Evolutionary conservation across 2,888 invertebrate genomes (phyloP).

Genomic region (Ormyrus thymus): DNA sequence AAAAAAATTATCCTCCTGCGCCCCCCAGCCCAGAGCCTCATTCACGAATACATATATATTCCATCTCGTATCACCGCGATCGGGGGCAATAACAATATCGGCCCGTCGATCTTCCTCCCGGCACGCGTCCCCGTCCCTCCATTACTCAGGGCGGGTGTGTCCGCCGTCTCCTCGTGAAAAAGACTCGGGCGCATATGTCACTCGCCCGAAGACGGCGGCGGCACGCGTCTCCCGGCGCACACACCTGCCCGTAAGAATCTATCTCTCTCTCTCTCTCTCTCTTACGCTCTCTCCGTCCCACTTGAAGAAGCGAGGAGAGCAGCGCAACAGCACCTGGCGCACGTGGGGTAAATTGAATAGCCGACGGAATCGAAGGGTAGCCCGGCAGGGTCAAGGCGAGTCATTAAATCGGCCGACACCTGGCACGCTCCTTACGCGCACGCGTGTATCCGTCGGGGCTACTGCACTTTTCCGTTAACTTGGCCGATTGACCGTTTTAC

Average conservation of each 20-base stretch:
- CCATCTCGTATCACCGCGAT: too few relatives aligned
- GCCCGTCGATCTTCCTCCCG: too few relatives aligned
- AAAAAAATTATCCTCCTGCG: too few relatives aligned
- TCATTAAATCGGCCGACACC: constrained; percentile 53
- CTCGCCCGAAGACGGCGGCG: constrained; percentile 11
- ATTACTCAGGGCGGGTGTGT: too few relatives aligned
- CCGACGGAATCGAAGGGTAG: constrained; percentile 30
- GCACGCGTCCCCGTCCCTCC: too few relatives aligned
- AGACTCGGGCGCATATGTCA: constrained; percentile 3
- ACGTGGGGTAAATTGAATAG: constrained; percentile 18
- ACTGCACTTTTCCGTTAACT: too few relatives aligned
- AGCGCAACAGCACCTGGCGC: constrained; percentile 34
- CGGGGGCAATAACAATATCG: too few relatives aligned
- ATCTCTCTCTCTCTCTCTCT: constrained; percentile 5
- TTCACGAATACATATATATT: too few relatives aligned
- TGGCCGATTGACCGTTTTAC: too few relatives aligned
- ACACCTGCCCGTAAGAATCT: constrained; percentile 37
- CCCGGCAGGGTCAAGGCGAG: constrained; percentile 34
- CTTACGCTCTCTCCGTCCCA: constrained; percentile 6
- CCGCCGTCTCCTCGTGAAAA: too few relatives aligned
- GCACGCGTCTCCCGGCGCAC: constrained; percentile 1
- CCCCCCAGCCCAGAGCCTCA: too few relatives aligned
- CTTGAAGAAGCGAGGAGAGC: constrained; percentile 7
- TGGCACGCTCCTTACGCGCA: constrained; percentile 39
- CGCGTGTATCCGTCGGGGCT: background rate